Percentiles rank a stretch among this genome's conserved stretches.
Evolutionary conservation across 2,888 invertebrate genomes (phyloP).

Genomic region (Campaea margaritaria): DNA sequence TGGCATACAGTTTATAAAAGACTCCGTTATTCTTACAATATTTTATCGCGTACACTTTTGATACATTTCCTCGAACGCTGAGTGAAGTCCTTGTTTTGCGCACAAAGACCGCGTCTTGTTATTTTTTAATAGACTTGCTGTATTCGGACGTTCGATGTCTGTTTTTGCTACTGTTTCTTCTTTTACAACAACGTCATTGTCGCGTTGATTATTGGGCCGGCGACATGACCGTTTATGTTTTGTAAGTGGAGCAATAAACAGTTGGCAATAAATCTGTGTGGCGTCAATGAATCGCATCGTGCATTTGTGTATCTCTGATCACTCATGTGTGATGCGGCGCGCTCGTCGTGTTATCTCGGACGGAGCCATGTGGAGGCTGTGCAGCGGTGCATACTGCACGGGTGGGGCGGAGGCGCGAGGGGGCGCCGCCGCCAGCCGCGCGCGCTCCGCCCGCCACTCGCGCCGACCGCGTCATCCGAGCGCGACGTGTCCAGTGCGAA

Average conservation of each 20-base stretch:
- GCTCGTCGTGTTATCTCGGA: conserved; percentile 61
- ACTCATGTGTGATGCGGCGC: conserved; percentile 57
- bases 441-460: conserved; percentile 66
- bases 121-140: conserved; percentile 22
- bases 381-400: conserved; percentile 70
- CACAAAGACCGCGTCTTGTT: conserved; percentile 34
- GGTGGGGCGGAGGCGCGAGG: conserved; percentile 47
- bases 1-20: conserved; percentile 38
- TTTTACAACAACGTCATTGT: conserved; percentile 31
- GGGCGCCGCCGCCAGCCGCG: conserved; percentile 52
- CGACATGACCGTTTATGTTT: conserved; percentile 55
- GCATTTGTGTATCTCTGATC: conserved; percentile 57
- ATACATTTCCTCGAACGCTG: conserved; percentile 36
- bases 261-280: conserved; percentile 63
- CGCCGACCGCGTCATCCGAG: conserved; percentile 61
- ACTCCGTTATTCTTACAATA: conserved; percentile 41
- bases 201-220: conserved; percentile 36
- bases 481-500: conserved; percentile 50
- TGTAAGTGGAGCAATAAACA: conserved; percentile 59
- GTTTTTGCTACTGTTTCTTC: conserved; percentile 15
- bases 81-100: conserved; percentile 36
- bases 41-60: conserved; percentile 37
- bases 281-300: conserved; percentile 76
- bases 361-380: conserved; percentile 76
- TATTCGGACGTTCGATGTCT: conserved; percentile 19